Base-by-base conservation (phyloP, 2,113 vertebrate species). In the Muntiacus muntjak region DNA sequence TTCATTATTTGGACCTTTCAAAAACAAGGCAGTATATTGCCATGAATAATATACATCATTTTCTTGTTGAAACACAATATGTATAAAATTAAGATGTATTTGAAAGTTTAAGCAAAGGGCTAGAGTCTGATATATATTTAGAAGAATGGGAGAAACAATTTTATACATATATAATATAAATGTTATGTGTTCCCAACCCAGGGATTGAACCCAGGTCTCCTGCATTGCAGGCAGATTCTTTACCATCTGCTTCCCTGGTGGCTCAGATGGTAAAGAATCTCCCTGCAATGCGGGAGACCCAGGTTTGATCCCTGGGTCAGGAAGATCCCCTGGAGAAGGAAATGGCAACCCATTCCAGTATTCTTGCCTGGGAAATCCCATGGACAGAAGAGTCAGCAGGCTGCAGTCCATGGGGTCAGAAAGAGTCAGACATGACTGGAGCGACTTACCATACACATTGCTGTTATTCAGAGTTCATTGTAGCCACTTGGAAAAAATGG, bases 1-100 rank as follows among this genome's bases (percentile, higher is more conserved):
- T 82, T 89, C 57, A 95, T 96, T 95, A 64, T 82, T 88, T 96
- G 13, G 4, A 16, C 33, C 30, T 94, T 97, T 97, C 52, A 40
- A 94, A 96, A 85, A 82, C 45, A 86, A 52, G 55, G n/a, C 15
- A 7, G 21, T 30, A 79, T 92, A 74, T 50, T 60, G 43, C 95
- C 55, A 84, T 89, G 43, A 89, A 55, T 58, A 86, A 82, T 81
- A 17, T 45, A 55, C 33, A 87, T 86, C 60, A 58, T 87, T 94
- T 97, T 98, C 91, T 79, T 82, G 12, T 88, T 92, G 47, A 54
- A 79, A 7, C 8, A 84, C 7, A n/a, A 8, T 81, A 64, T 36
- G 7, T 52, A 88, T 76, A 91, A 74, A 87, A 60, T 87, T 71
- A 79, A 95, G 26, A 62, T 67, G 17, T 47, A 83, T 82, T 79